Conservation (phyloP, 2,113 vertebrate species). For the Chitala chitala region DNA sequence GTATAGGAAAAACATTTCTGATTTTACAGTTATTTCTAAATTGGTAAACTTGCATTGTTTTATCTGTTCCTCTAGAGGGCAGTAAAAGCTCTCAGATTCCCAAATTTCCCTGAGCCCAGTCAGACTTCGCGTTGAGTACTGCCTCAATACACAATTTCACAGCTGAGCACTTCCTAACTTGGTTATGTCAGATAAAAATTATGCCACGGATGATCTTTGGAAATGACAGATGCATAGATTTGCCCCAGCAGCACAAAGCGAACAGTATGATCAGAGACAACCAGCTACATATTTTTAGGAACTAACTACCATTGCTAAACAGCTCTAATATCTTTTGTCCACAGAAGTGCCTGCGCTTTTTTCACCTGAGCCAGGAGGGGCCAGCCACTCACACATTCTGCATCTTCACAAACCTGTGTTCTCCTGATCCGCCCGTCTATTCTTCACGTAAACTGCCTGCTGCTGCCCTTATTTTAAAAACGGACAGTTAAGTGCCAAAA, state of each 20-base stretch:
- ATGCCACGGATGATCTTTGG: constrained; percentile 61
- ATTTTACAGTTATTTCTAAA: constrained; percentile 45
- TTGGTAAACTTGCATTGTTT: constrained; percentile 51
- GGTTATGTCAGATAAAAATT: constrained; percentile 10
- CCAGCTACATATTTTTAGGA: not conserved
- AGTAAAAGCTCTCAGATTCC: constrained; percentile 37
- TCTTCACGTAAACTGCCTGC: not conserved
- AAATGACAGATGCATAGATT: constrained; percentile 67
- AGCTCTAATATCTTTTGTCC: not conserved
- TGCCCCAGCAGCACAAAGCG: constrained; percentile 55
- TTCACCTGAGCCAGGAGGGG: constrained; percentile 1
- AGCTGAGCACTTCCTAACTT: constrained; percentile 18
- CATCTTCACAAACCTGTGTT: not conserved
- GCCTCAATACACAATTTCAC: constrained; percentile 21
- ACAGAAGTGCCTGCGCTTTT: not conserved
- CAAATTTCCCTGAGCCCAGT: constrained; percentile 16
- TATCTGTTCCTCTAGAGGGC: constrained; percentile 52
- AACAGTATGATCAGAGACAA: constrained; percentile 12
- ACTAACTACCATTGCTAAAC: not conserved
- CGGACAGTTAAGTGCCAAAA: constrained; percentile 9
- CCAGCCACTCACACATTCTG: not conserved
- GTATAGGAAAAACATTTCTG: constrained; percentile 39
- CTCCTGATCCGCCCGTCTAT: not conserved
- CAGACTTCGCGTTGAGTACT: constrained; percentile 1
- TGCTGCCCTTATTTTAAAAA: not conserved